Base-by-base conservation (phyloP, 2,888 invertebrate genomes). In the Frankliniella intonsa region DNA sequence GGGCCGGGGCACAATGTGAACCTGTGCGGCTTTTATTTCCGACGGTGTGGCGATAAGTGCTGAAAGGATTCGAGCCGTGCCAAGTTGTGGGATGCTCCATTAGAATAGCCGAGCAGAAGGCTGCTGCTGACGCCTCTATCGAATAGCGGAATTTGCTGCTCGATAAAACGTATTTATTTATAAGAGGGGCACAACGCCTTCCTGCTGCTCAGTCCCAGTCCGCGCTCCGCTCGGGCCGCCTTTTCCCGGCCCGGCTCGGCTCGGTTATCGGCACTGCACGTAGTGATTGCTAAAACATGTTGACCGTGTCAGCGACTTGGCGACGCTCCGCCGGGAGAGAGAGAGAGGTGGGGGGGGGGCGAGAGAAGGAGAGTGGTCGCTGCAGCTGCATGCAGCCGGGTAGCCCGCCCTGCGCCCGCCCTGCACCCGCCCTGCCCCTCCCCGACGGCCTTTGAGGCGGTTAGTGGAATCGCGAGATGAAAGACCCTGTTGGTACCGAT, bases 161-260 rank as follows among this genome's bases (percentile, higher is more conserved):
- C 69, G 69, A 76, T 76, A 76, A 76, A 76, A 76, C 69, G 69
- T 76, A 76, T 76, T 69, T 69, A 69, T 69, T 76, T 76, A 76
- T 76, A 76, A 76, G 25, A 76, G 69, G 69, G 25, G 25, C 22
- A 10, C 8, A 22, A 9, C 1, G 69, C 69, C 69, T 76, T 76
- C 25, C 69, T 76, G 69, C 69, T 76, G n/a, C 55, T 11, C 55
- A 11, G 55, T 17, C 55, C 55, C 69, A 22, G 69, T 22, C 69
- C 25, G 2, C 62, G 55, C 25, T 22, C 69, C 11, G n/a, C 69
- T 69, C 69, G 69, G 11, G 9, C 25, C 69, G 10, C 2, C 69
- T 25, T 22, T 22, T n/a, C 69, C 11, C 22, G 22, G n/a, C 17
- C n/a, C 17, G 19, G 8, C 65, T 11, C 22, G 69, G 19, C 69